These are phyloP conservation scores for Tragelaphus imberbis DNA, from an alignment of 2,113 vertebrate genomes.

Conservation along the genomic window DNA sequence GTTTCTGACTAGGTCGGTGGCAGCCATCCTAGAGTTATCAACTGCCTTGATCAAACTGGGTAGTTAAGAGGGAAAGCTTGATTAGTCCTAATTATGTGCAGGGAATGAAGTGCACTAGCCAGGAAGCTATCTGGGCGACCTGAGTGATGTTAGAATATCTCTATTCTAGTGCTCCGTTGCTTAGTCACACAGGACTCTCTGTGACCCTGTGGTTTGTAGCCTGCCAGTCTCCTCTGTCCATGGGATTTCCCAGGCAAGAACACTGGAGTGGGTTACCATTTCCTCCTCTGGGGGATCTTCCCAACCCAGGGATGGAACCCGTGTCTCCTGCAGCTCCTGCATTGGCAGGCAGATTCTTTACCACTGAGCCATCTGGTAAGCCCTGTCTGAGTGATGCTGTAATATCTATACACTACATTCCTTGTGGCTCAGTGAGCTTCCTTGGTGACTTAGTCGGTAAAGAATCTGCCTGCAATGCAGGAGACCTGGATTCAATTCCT, in stretches of 20 bases:
- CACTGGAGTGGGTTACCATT: not conserved
- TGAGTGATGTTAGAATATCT: not conserved
- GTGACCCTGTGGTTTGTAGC: not conserved
- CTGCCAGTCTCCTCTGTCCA: not conserved
- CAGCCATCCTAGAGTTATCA: not conserved
- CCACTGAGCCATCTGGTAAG: not conserved
- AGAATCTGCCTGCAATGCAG: not conserved
- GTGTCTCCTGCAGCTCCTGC: not conserved
- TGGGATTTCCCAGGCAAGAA: not conserved
- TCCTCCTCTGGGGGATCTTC: not conserved
- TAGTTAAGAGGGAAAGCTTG: not conserved
- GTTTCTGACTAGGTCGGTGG: not conserved
- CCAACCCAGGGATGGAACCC: not conserved
- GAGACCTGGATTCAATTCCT: not conserved
- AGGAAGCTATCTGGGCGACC: not conserved
- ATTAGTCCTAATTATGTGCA: not conserved
- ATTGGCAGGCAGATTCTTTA: not conserved
- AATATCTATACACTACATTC: not conserved
- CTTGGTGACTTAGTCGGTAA: not conserved
- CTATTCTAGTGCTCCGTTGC: not conserved
- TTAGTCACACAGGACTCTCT: fast-evolving
- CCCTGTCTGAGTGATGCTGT: not conserved
- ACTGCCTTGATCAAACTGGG: not conserved
- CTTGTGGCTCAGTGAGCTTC: not conserved
- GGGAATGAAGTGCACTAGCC: not conserved